Percentiles rank a stretch among this genome's conserved stretches.
phyloP scores from a whole-genome alignment of 2,888 invertebrate species.

The Teleogryllus oceanicus region DNA sequence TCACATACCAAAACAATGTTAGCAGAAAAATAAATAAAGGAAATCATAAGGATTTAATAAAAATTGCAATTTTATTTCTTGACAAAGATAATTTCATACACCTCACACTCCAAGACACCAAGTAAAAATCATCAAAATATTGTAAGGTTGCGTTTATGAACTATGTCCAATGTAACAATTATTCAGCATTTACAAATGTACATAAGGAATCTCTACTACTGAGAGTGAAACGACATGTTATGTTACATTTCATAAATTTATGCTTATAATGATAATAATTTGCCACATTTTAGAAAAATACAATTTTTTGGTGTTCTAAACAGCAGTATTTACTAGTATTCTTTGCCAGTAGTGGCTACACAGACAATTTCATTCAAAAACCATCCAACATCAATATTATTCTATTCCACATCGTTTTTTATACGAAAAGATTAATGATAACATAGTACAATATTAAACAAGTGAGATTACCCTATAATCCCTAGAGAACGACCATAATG shows the following conservation, averaged over 20 bases:
- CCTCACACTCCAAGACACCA: conserved; percentile 2
- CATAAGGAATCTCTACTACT: background rate
- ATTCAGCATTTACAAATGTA: background rate
- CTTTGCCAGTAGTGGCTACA: background rate
- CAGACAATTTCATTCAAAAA: no score
- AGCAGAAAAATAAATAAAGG: background rate
- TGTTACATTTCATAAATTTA: background rate
- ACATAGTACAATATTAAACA: no score
- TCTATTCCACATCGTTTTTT: no score
- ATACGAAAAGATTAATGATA: no score
- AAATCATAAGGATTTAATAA: background rate
- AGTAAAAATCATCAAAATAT: conserved; percentile 3
- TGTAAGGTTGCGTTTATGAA: background rate
- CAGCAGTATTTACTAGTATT: background rate
- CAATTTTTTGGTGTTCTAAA: conserved; percentile 10
- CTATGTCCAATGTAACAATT: background rate
- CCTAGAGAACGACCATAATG: no score
- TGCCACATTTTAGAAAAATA: background rate
- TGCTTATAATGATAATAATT: background rate
- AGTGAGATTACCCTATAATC: no score
- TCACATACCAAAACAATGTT: background rate
- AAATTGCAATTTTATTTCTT: background rate
- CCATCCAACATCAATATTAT: no score
- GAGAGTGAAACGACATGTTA: background rate
- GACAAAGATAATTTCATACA: background rate